Base-by-base conservation (phyloP, 2,888 invertebrate genomes). In the Pasiphila rectangulata region DNA sequence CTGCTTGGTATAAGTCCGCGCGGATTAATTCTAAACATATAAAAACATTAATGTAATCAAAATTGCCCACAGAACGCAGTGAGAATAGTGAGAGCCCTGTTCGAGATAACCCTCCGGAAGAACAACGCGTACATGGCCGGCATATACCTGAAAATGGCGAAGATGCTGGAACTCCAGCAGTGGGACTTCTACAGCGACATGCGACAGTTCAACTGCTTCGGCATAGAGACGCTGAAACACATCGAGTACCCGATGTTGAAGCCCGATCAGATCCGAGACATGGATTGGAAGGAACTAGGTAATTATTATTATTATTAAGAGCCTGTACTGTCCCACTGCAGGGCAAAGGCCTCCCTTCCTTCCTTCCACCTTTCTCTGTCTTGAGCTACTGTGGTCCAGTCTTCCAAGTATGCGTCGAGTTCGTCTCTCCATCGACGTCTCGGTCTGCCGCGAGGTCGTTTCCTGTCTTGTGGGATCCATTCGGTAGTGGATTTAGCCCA, bases 41-140 rank as follows among this genome's bases (percentile, higher is more conserved):
- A 21, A 21, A 21, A 21, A 5, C 6, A 4, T 21, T 21, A 1
- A 21, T 21, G 6, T 5, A 1, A n/a, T n/a, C n/a, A n/a, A n/a
- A n/a, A 32, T 23, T 15, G 1, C 25, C 30, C 9, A 19, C 84
- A 98, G 94, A 99, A 98, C 81, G 94, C 96, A 4, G 93, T 94
- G 0, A 92, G 99, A 42, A 96, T 99, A 61, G 92, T 95, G 4
- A 91, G 99, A 25, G 98, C 98, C 0, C 83, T 99, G 21, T 99
- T 99, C 80, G 98, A 99, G 69, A 95, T 99, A 54, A 95, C 96
- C 0, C 83, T 98, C 3, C 91, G 96, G 17, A 94, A 94, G 65
- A 97, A 96, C 72, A 97, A 96, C 90, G 95, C 99, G 0, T 90
- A 96, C 56, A 92, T 98, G 90, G 94, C 99, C 0, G 94, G 93